Evolutionary conservation across 2,888 invertebrate species (phyloP).

Genomic region (Drosophila meridionalis): DNA sequence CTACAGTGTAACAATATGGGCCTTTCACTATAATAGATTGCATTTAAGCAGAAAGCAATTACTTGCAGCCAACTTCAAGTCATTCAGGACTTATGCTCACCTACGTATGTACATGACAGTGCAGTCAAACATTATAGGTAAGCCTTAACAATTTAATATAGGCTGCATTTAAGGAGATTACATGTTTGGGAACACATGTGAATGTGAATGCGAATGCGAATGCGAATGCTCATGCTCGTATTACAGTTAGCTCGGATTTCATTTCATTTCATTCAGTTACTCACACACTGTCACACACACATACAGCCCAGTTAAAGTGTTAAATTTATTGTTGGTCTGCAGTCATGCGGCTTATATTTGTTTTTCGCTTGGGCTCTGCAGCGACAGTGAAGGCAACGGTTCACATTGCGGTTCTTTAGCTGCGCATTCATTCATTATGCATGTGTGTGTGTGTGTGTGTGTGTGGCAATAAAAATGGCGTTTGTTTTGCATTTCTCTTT

Average conservation of each 20-base stretch:
- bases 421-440: slow-evolving; percentile 73
- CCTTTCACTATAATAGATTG: not conserved
- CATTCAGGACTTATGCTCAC: not conserved
- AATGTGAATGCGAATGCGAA: slow-evolving; percentile 10
- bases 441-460: slow-evolving; percentile 16
- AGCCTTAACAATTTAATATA: not conserved
- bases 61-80: slow-evolving; percentile 6
- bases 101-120: not conserved
- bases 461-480: slow-evolving; percentile 77
- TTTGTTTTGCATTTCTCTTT: slow-evolving; percentile 78
- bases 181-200: slow-evolving; percentile 31
- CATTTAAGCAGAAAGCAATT: not conserved
- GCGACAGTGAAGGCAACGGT: slow-evolving; percentile 38
- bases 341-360: slow-evolving; percentile 73
- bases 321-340: slow-evolving; percentile 75
- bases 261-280: slow-evolving; percentile 48
- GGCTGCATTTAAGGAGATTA: slow-evolving; percentile 44
- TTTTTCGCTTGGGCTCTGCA: slow-evolving; percentile 56
- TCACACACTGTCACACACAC: slow-evolving; percentile 44
- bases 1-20: not conserved
- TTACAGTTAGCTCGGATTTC: slow-evolving; percentile 40
- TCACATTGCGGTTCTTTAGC: slow-evolving; percentile 77
- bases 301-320: slow-evolving; percentile 70
- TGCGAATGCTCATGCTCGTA: slow-evolving; percentile 12
- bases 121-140: not conserved